These are phyloP conservation scores for Gymnocheta viridis DNA, from an alignment of 2,888 invertebrate species.

Conservation along the genomic window DNA sequence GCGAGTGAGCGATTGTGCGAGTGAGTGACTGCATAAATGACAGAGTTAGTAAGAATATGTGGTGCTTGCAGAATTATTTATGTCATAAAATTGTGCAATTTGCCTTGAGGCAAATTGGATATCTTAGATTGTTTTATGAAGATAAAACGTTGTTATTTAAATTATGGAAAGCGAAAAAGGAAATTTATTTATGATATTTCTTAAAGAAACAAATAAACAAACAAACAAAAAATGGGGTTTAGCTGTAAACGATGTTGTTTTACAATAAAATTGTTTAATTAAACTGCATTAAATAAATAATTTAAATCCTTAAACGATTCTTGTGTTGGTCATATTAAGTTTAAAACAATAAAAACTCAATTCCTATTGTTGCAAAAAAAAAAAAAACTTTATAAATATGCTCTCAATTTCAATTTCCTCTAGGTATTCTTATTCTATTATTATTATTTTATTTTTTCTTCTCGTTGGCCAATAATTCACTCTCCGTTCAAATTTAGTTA, in stretches of 20 bases:
- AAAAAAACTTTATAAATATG: conserved; percentile 18
- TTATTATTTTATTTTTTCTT: background rate
- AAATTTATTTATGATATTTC: conserved; percentile 51
- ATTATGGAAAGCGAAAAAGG: conserved; percentile 50
- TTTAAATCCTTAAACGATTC: background rate
- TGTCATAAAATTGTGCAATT: conserved; percentile 70
- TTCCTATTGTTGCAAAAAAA: conserved; percentile 17
- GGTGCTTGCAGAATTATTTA: conserved; percentile 67
- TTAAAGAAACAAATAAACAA: background rate
- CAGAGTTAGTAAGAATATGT: background rate
- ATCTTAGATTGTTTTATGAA: conserved; percentile 66
- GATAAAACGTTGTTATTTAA: conserved; percentile 56
- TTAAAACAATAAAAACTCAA: conserved; percentile 32
- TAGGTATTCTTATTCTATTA: background rate
- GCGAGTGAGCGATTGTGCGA: background rate
- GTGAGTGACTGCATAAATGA: background rate
- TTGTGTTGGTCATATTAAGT: background rate
- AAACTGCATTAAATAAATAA: background rate
- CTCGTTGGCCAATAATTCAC: conserved; percentile 53
- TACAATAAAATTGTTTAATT: no score
- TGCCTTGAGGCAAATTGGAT: conserved; percentile 70
- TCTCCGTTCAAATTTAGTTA: conserved; percentile 52
- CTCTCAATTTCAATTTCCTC: conserved; percentile 50
- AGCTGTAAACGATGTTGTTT: no score
- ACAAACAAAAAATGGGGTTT: no score